Base-by-base conservation (phyloP, 2,113 vertebrate species). In the Mormyrus iriodes region DNA sequence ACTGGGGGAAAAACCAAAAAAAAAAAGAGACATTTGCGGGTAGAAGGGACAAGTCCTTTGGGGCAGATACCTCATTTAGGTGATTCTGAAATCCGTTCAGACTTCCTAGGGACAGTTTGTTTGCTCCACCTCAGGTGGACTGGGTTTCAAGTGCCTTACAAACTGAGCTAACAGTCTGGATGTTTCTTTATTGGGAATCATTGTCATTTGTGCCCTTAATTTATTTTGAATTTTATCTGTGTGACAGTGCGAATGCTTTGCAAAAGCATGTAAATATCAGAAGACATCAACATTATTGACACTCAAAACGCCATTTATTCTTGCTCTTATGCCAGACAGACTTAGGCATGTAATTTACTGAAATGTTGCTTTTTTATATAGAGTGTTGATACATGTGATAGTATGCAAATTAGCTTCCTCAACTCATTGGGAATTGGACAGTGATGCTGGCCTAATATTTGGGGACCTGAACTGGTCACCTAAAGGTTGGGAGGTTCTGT, bases 101-200 rank as follows among this genome's bases (percentile, higher is more conserved):
- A 94, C 31, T 90, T 90, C 90, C 92, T 89, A 91, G 91, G 93
- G 92, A 90, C 79, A 90, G 65, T 90, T 89, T 55, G 86, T 73
- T 93, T 91, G 92, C 91, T 92, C 39, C 19, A 48, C 39, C 44
- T 90, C 92, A 93, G 92, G 91, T 90, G 90, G 92, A 91, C 92
- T 91, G 91, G 89, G 92, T 95, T 79, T 93, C 92, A 95, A 95
- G 96, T 96, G 96, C 95, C 95, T 96, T 95, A 88, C 91, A 94
- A 93, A 91, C 92, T 92, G 31, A 55, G 73, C 35, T 49, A 42
- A 51, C 39, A 76, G 44, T 39, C 51, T 31, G n/a, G 44, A 85
- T 49, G 31, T 49, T 39, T 89, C 76, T 44, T 48, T 85, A 53
- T 46, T 69, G 13, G 93, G 91, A 90, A 91, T 88, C 48, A 52